phyloP scores from a whole-genome alignment of 2,113 vertebrate genomes.

The Myotis yumanensis region DNA sequence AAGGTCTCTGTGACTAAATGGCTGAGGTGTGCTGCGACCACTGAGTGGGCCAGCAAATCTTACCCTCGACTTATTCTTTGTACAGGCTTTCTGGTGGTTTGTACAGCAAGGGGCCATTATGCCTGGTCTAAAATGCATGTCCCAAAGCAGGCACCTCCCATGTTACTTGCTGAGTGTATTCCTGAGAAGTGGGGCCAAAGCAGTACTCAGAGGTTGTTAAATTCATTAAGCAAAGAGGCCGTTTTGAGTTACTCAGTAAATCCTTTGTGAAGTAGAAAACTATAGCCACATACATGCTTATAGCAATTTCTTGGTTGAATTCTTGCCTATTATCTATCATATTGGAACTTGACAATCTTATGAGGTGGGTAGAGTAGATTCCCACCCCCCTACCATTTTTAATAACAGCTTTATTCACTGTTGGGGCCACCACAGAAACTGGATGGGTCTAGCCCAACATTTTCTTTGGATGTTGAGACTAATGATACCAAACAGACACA shows the following conservation, averaged over 20 bases:
- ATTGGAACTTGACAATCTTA: background rate
- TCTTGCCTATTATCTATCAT: background rate
- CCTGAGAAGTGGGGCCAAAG: background rate
- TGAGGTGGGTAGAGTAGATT: background rate
- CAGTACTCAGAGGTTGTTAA: background rate
- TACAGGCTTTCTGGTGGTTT: background rate
- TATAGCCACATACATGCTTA: background rate
- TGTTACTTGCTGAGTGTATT: background rate
- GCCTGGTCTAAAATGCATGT: background rate
- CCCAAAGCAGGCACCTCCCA: background rate
- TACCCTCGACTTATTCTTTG: background rate
- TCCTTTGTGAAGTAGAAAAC: background rate
- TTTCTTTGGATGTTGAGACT: background rate
- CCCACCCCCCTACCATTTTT: background rate
- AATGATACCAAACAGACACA: background rate
- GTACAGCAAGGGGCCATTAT: background rate
- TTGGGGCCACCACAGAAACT: background rate
- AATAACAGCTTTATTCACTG: background rate
- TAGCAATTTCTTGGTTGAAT: background rate
- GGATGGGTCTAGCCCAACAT: background rate
- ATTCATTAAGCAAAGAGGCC: background rate
- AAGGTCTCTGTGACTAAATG: background rate
- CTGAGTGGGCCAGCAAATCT: background rate
- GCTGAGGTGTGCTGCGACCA: background rate
- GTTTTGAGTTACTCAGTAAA: background rate